phyloP scores from a whole-genome alignment of 2,113 vertebrate genomes.

The Brevimyrus niger region DNA sequence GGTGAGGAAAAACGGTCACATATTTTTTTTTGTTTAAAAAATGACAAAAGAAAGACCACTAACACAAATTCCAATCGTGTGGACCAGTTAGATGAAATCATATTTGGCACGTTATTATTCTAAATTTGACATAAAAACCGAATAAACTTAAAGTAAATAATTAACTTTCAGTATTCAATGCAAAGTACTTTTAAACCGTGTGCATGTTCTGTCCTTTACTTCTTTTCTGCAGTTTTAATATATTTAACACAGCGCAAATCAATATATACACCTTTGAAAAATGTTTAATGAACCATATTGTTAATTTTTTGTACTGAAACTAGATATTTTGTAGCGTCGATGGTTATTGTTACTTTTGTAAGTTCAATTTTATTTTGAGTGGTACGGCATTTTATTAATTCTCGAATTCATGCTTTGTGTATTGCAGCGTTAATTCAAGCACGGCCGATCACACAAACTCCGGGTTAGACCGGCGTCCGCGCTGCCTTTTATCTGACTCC shows the following conservation, averaged over 20 bases:
- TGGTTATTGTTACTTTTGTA: background rate
- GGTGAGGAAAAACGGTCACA: background rate
- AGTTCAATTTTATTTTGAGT: background rate
- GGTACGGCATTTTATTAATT: slow-evolving; percentile 18
- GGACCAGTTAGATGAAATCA: background rate
- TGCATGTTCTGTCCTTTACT: background rate
- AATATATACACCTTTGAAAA: background rate
- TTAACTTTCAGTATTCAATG: background rate
- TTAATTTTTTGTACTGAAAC: background rate
- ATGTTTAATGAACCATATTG: background rate
- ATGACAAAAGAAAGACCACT: background rate
- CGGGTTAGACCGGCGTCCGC: slow-evolving; percentile 49
- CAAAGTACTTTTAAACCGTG: background rate
- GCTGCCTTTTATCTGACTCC: slow-evolving; percentile 60
- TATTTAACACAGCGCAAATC: background rate
- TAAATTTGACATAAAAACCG: background rate
- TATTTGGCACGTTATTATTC: background rate
- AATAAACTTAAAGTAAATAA: background rate
- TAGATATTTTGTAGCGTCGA: background rate
- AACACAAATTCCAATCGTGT: background rate
- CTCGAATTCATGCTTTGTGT: slow-evolving; percentile 47
- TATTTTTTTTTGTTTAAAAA: background rate
- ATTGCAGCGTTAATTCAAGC: slow-evolving; percentile 66
- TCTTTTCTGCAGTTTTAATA: background rate
- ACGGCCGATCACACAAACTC: slow-evolving; percentile 35